Conservation (phyloP, 53 echinoderm and acorn worm species). For the Patiria pectinifera region DNA sequence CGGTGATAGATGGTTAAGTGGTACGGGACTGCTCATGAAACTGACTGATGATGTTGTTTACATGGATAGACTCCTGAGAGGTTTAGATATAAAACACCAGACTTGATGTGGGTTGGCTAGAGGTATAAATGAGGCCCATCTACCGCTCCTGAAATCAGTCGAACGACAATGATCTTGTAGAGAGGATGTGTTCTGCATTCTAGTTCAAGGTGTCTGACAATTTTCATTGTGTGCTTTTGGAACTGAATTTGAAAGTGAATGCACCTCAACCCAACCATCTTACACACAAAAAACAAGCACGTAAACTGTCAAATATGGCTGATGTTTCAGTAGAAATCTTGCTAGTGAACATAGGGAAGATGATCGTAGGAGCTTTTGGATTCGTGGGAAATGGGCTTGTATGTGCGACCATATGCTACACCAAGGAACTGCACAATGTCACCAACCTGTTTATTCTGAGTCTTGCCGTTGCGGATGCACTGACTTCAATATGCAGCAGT, state of each 20-base stretch:
- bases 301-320: neutral
- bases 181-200: too few relatives aligned
- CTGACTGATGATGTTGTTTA: too few relatives aligned
- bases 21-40: too few relatives aligned
- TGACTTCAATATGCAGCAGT: neutral
- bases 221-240: neutral
- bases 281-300: neutral
- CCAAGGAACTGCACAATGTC: constrained; percentile 37
- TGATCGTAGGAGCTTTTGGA: neutral
- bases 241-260: neutral
- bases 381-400: constrained; percentile 35
- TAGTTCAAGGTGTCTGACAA: too few relatives aligned
- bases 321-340: neutral
- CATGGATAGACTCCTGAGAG: too few relatives aligned
- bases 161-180: too few relatives aligned
- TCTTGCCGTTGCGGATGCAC: constrained; percentile 52
- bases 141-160: too few relatives aligned
- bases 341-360: neutral
- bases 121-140: too few relatives aligned
- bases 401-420: constrained; percentile 23
- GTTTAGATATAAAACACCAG: too few relatives aligned
- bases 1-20: too few relatives aligned
- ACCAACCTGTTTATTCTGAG: constrained; percentile 63
- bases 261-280: neutral
- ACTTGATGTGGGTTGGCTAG: too few relatives aligned